Evolutionary conservation across 2,888 invertebrate species (phyloP).

Genomic region (Cylindroiulus punctatus): DNA sequence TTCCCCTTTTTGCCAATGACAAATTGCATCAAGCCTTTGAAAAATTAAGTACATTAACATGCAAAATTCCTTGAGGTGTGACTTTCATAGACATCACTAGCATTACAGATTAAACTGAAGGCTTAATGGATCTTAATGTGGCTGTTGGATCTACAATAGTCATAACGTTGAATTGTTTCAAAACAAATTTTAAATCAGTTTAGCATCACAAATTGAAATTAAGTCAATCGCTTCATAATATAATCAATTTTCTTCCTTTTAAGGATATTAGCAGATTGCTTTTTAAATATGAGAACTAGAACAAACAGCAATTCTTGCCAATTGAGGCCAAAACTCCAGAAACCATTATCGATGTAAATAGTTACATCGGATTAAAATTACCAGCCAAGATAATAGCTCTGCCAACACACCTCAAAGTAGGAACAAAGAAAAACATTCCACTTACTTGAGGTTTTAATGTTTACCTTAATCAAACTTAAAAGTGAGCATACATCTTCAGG

Average conservation of each 20-base stretch:
- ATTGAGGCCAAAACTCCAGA: no score
- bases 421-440: slow-evolving; percentile 44
- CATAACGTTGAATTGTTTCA: background rate
- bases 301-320: background rate
- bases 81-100: background rate
- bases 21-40: background rate
- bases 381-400: background rate
- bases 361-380: background rate
- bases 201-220: no score
- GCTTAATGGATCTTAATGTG: no score
- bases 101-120: background rate
- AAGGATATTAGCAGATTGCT: no score
- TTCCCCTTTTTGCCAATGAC: background rate
- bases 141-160: background rate
- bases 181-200: background rate
- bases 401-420: background rate
- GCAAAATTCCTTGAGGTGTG: background rate
- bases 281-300: background rate
- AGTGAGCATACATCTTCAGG: slow-evolving; percentile 49
- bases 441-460: slow-evolving; percentile 51
- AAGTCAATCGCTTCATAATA: no score
- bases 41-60: background rate
- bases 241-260: no score
- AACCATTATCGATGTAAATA: no score
- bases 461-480: slow-evolving; percentile 53